A percentile compares a stretch with the other conserved stretches of the same genome.
Evolutionary conservation across 2,113 vertebrate species (phyloP).

Genomic region (Aplodontia rufa): DNA sequence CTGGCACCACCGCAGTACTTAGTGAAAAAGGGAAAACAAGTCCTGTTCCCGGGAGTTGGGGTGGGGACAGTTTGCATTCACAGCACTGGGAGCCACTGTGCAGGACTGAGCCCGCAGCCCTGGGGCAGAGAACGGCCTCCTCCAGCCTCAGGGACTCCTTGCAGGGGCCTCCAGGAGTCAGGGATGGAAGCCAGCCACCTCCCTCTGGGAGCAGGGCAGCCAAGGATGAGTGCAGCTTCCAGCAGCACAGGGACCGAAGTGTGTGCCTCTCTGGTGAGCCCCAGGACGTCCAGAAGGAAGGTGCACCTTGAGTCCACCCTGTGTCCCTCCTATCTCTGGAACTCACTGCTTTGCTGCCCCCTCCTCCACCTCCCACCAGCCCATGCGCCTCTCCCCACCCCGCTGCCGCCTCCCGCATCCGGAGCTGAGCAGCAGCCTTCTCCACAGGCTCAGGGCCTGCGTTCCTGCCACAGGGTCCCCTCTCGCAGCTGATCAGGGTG

Average conservation of each 20-base stretch:
- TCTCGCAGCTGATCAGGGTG: accelerated
- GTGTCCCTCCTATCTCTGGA: accelerated
- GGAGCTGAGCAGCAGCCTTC: not conserved
- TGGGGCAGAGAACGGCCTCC: not conserved
- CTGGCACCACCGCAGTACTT: accelerated
- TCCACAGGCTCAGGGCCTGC: accelerated
- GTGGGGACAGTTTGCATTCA: accelerated
- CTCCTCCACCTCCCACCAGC: accelerated
- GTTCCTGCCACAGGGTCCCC: too few species aligned
- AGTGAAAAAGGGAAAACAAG: too few species aligned
- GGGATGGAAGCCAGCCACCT: accelerated
- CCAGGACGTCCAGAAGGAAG: too few species aligned
- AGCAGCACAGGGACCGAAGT: too few species aligned
- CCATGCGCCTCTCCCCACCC: not conserved
- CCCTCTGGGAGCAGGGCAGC: not conserved
- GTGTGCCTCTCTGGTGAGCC: not conserved
- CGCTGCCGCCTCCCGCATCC: accelerated
- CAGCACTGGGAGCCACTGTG: accelerated
- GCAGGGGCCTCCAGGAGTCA: not conserved
- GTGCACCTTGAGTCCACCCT: too few species aligned
- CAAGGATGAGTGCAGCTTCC: accelerated
- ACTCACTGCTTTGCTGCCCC: not conserved
- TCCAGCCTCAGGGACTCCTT: accelerated
- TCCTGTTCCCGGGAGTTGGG: accelerated
- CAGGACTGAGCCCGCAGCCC: accelerated